Percentiles rank a stretch among this genome's conserved stretches.
Conservation (phyloP, 2,888 invertebrate species). For the Mystacides longicornis region DNA sequence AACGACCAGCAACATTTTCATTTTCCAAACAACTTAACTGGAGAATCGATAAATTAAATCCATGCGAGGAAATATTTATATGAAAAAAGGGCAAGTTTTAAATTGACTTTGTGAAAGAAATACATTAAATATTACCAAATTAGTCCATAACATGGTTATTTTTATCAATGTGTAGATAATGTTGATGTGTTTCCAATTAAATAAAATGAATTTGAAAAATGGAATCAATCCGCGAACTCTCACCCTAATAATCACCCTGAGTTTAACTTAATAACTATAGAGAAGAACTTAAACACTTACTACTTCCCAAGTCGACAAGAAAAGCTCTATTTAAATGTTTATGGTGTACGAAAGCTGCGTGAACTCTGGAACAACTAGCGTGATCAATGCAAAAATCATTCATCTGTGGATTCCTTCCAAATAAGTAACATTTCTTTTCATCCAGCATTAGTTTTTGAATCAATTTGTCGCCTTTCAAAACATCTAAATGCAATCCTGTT, state of each 20-base stretch:
- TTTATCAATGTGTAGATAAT: constrained; percentile 1
- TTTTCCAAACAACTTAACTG: too few relatives aligned
- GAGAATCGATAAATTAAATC: too few relatives aligned
- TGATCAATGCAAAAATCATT: constrained; percentile 99
- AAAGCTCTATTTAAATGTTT: constrained; percentile 91
- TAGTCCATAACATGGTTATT: too few relatives aligned
- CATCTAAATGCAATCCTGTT: constrained; percentile 94
- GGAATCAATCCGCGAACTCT: too few relatives aligned
- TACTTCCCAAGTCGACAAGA: constrained; percentile 94
- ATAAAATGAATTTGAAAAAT: too few relatives aligned
- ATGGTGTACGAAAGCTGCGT: constrained; percentile 95
- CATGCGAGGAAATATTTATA: too few relatives aligned
- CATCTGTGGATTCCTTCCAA: constrained; percentile 94
- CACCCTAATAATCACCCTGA: background rate
- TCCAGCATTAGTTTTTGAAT: constrained; percentile 99
- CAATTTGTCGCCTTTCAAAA: constrained; percentile 91
- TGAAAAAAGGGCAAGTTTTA: background rate
- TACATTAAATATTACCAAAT: background rate
- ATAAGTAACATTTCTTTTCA: constrained; percentile 96
- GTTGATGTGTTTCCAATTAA: too few relatives aligned
- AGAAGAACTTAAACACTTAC: constrained; percentile 55
- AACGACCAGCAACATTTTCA: too few relatives aligned
- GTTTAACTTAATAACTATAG: background rate
- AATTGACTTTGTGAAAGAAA: background rate
- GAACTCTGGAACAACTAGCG: constrained; percentile 95